phyloP scores from a whole-genome alignment of 1,140 invertebrate genomes.

The Cataglyphis hispanica region DNA sequence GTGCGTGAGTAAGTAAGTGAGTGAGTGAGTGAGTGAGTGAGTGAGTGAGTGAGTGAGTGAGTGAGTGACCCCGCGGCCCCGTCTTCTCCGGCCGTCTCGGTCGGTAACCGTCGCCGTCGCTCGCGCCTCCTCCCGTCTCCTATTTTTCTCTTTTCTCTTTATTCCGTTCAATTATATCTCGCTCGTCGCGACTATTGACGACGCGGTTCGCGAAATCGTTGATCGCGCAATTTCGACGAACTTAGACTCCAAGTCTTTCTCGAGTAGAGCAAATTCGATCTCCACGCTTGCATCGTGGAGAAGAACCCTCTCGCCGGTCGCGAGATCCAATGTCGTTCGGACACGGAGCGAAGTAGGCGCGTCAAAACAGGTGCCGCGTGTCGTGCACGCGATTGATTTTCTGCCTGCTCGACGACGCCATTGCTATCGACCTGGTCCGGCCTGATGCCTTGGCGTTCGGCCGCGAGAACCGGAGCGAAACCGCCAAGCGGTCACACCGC shows the following conservation, averaged over 20 bases:
- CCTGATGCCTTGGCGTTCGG: slow-evolving; percentile 43
- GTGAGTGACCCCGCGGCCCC: slow-evolving; percentile 52
- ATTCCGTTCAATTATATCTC: background rate
- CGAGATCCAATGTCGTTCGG: background rate
- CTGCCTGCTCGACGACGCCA: slow-evolving; percentile 80
- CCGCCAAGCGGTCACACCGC: too few relatives aligned
- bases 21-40: slow-evolving; percentile 38
- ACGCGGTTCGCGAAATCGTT: too few relatives aligned
- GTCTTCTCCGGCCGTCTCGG: slow-evolving; percentile 71
- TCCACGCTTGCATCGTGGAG: too few relatives aligned
- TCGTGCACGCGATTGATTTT: slow-evolving; percentile 84
- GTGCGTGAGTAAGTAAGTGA: background rate
- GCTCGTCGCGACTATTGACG: background rate
- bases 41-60: background rate
- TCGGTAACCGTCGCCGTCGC: slow-evolving; percentile 73
- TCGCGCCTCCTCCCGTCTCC: background rate
- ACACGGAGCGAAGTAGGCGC: slow-evolving; percentile 53
- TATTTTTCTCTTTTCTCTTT: background rate
- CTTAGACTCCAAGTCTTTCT: too few relatives aligned
- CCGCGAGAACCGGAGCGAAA: slow-evolving; percentile 7
- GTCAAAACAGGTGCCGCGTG: slow-evolving; percentile 79
- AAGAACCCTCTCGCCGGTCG: too few relatives aligned
- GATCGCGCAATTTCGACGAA: too few relatives aligned
- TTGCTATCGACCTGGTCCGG: slow-evolving; percentile 83
- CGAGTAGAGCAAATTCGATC: too few relatives aligned